Evolutionary conservation across 2,888 invertebrate genomes (phyloP).

Genomic region (Patella caerulea): DNA sequence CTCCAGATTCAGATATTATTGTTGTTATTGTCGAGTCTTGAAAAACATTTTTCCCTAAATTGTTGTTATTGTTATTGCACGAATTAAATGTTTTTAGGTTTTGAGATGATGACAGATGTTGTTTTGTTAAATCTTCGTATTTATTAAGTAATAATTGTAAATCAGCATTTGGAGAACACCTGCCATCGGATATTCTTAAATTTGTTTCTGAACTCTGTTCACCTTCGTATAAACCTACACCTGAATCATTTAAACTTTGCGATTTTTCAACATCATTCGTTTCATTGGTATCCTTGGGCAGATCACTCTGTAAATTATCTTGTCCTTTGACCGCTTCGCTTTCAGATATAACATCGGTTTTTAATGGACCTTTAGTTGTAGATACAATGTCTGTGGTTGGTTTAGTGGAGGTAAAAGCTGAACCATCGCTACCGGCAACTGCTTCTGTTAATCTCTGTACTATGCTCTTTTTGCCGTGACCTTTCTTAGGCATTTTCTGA

Average conservation of each 20-base stretch:
- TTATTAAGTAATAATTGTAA: background rate
- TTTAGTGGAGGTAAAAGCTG: too few species aligned
- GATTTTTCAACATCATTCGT: too few species aligned
- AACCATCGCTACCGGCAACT: too few species aligned
- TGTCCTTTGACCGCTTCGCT: too few species aligned
- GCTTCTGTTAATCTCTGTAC: background rate
- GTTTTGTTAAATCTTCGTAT: background rate
- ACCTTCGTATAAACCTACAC: background rate
- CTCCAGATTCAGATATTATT: background rate
- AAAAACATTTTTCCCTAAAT: background rate
- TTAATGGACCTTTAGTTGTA: too few species aligned
- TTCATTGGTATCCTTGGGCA: too few species aligned
- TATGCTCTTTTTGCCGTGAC: conserved; percentile 19
- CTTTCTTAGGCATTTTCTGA: conserved; percentile 27
- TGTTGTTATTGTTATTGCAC: background rate
- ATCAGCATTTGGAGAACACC: background rate
- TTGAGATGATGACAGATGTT: background rate
- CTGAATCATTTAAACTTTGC: background rate
- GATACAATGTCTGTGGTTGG: too few species aligned
- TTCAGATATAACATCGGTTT: too few species aligned
- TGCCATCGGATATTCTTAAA: background rate
- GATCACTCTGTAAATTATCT: too few species aligned
- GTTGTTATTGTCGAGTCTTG: background rate
- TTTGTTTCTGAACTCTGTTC: background rate
- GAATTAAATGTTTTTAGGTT: background rate